Percentiles rank a stretch among this genome's conserved stretches.
These are phyloP conservation scores for Rhamnusium bicolor DNA, from an alignment of 2,888 invertebrate genomes.

Conservation along the genomic window DNA sequence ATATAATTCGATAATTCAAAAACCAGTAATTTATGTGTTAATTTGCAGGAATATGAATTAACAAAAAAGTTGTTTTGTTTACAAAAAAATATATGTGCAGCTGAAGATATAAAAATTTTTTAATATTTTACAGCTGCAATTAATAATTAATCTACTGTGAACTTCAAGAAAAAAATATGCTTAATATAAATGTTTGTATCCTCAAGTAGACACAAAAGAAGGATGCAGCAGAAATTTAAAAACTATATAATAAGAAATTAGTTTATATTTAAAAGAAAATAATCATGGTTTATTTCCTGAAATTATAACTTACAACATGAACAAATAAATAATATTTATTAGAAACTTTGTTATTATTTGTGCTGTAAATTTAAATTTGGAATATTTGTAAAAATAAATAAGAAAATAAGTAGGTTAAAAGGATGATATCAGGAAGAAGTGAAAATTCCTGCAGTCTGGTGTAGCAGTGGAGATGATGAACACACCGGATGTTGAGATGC, in stretches of 20 bases:
- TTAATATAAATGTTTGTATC: too few relatives aligned
- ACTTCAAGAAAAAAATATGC: too few relatives aligned
- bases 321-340: background rate
- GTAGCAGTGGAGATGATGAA: background rate
- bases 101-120: too few relatives aligned
- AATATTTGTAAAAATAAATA: background rate
- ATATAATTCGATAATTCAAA: too few relatives aligned
- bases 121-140: too few relatives aligned
- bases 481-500: background rate
- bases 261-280: background rate
- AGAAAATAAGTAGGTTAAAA: background rate
- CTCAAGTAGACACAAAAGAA: too few relatives aligned
- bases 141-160: too few relatives aligned
- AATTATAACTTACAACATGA: background rate
- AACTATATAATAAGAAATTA: background rate
- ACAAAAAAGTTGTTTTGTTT: too few relatives aligned
- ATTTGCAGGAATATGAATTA: too few relatives aligned
- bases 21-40: too few relatives aligned
- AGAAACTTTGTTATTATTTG: background rate
- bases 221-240: background rate
- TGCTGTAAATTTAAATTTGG: background rate
- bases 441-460: background rate
- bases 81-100: too few relatives aligned
- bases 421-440: background rate
- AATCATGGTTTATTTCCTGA: background rate